Base-by-base conservation (phyloP, 2,888 invertebrate genomes). In the Zygaena filipendulae region DNA sequence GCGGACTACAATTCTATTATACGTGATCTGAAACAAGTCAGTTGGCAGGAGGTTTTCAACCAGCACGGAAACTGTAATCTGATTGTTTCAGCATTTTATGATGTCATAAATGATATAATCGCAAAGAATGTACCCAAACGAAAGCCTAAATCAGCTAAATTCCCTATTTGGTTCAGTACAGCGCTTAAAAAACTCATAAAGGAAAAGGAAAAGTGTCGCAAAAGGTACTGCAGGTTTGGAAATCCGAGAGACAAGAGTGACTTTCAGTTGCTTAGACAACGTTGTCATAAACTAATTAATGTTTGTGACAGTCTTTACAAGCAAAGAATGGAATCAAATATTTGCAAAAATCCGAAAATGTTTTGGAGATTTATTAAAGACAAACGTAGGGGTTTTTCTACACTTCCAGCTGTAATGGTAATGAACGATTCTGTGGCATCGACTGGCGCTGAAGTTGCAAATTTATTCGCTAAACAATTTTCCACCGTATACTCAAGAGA, bases 1-100 rank as follows among this genome's bases (percentile, higher is more conserved):
- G 38, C 38, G n/a, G 30, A 38, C 25, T 40, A 40, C 22, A 24
- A 3, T 10, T 24, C 6, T 2, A 30, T 40, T 7, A 20, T 27
- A 6, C 13, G 13, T 5, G 21, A 27, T 3, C 12, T 38, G 7
- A 21, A 29, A 3, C 10, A 14, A 24, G 26, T 28, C 7, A 21
- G 32, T 28, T 6, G n/a, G 1, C 6, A 4, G 10, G 21, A 28
- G 20, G 27, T 30, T 24, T n/a, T n/a, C n/a, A n/a, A n/a, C n/a
- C n/a, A n/a, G n/a, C n/a, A n/a, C n/a, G n/a, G n/a, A n/a, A n/a
- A n/a, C n/a, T n/a, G n/a, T n/a, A n/a, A n/a, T 13, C 14, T n/a
- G 11, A 21, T 11, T 32, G 26, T 19, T 12, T 18, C 2, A 22
- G 13, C n/a, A 11, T 30, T 35, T 11, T 36, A 36, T 16, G 21